Evolutionary conservation across 2,797 vertebrate genomes (phyloP).

Genomic region (Gambelia wislizenii): DNA sequence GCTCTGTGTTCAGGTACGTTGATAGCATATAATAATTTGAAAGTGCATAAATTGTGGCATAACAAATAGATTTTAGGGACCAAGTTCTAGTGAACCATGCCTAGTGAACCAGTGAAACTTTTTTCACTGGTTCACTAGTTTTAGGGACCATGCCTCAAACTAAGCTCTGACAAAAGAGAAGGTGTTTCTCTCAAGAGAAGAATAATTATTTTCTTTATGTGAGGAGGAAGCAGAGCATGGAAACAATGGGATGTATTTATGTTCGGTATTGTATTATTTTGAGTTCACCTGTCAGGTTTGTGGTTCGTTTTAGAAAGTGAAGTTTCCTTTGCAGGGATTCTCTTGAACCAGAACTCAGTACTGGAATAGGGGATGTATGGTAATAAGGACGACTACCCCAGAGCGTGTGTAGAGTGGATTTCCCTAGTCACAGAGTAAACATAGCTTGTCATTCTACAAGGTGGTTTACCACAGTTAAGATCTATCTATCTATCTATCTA

Average conservation of each 20-base stretch:
- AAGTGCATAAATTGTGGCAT: not conserved
- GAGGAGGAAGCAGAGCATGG: conserved; percentile 17
- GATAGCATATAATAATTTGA: not conserved
- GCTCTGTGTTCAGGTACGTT: no score
- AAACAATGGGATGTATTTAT: conserved; percentile 20
- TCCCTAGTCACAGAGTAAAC: not conserved
- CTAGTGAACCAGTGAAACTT: no score
- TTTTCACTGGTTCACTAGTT: no score
- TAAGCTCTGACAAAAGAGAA: conserved; percentile 29
- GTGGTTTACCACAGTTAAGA: no score
- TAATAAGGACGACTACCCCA: not conserved
- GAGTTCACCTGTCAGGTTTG: not conserved
- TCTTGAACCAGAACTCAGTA: not conserved
- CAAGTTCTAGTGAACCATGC: conserved; percentile 3
- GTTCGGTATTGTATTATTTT: not conserved
- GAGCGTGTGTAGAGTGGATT: not conserved
- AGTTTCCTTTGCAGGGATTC: not conserved
- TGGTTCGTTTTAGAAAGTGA: not conserved
- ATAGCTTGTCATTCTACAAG: not conserved
- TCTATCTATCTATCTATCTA: no score
- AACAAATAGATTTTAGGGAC: not conserved
- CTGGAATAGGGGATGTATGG: not conserved
- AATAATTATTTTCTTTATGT: conserved; percentile 30
- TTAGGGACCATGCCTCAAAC: conserved; percentile 11
- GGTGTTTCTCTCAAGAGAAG: conserved; percentile 22